Conservation (phyloP, 2,797 vertebrate genomes). For the Rhinichthys osculus region DNA sequence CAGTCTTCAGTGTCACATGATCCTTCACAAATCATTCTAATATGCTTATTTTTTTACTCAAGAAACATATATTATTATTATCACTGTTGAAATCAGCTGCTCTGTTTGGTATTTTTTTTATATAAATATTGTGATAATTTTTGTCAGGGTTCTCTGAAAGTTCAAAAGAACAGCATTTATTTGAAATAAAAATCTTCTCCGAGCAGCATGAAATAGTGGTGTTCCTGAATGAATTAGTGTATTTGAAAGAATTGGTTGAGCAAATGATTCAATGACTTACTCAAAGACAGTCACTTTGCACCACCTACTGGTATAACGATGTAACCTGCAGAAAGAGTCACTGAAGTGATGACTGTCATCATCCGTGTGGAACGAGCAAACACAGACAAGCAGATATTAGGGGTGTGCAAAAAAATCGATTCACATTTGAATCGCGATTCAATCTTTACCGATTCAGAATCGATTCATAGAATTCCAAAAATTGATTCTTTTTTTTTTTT, state of each 20-base stretch:
- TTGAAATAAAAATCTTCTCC: background rate
- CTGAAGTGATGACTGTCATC: background rate
- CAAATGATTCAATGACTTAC: background rate
- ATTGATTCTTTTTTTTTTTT: too few species aligned
- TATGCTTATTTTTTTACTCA: background rate
- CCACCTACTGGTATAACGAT: background rate
- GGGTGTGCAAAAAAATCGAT: too few species aligned
- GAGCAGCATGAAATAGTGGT: background rate
- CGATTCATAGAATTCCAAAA: too few species aligned
- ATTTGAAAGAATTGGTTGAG: background rate
- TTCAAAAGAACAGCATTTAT: background rate
- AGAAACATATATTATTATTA: background rate
- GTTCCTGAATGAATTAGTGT: background rate
- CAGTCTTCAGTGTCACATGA: background rate
- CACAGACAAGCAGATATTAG: background rate
- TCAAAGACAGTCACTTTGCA: background rate
- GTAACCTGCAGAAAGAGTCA: background rate
- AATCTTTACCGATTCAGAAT: too few species aligned
- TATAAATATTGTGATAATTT: background rate
- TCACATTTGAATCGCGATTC: too few species aligned
- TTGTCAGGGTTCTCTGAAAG: background rate
- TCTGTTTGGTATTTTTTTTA: background rate
- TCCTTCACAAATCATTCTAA: background rate
- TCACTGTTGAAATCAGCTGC: background rate
- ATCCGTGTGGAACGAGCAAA: background rate